Percentiles rank a stretch among this genome's conserved stretches.
Evolutionary conservation across 2,888 invertebrate genomes (phyloP).

Genomic region (Polydrusus cervinus): DNA sequence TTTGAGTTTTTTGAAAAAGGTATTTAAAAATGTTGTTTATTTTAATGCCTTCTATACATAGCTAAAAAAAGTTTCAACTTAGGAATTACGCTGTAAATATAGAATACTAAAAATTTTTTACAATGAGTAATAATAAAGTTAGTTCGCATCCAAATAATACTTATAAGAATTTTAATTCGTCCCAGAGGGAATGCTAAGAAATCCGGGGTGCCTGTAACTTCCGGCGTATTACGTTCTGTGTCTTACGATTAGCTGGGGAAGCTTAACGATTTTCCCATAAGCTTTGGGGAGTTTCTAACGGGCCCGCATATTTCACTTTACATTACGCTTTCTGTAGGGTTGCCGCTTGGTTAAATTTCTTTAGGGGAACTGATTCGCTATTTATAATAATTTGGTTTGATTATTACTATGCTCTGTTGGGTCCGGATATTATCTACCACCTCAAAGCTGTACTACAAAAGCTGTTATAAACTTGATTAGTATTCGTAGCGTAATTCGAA

Average conservation of each 20-base stretch:
- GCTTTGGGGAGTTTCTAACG: slow-evolving; percentile 43
- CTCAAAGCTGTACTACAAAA: neutral
- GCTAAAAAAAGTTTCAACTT: too few species aligned
- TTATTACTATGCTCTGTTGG: slow-evolving; percentile 35
- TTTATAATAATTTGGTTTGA: slow-evolving; percentile 45
- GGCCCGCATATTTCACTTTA: slow-evolving; percentile 39
- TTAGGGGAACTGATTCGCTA: slow-evolving; percentile 39
- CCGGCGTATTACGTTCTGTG: slow-evolving; percentile 36
- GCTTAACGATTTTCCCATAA: slow-evolving; percentile 49
- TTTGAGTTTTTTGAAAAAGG: too few species aligned
- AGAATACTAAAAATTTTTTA: too few species aligned
- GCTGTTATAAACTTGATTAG: neutral
- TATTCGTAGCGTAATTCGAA: neutral
- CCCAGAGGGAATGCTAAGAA: slow-evolving; percentile 32
- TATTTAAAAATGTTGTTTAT: too few species aligned
- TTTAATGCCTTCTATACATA: too few species aligned
- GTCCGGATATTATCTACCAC: slow-evolving; percentile 7
- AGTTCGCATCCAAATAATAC: neutral
- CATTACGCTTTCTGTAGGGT: slow-evolving; percentile 37
- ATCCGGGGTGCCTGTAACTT: slow-evolving; percentile 39
- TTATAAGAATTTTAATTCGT: slow-evolving; percentile 38
- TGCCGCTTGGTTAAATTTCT: slow-evolving; percentile 40
- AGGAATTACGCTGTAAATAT: too few species aligned
- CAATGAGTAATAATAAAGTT: too few species aligned
- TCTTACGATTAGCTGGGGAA: slow-evolving; percentile 49